Evolutionary conservation across 2,797 vertebrate genomes (phyloP).

Genomic region (Gobionotothen gibberifrons): DNA sequence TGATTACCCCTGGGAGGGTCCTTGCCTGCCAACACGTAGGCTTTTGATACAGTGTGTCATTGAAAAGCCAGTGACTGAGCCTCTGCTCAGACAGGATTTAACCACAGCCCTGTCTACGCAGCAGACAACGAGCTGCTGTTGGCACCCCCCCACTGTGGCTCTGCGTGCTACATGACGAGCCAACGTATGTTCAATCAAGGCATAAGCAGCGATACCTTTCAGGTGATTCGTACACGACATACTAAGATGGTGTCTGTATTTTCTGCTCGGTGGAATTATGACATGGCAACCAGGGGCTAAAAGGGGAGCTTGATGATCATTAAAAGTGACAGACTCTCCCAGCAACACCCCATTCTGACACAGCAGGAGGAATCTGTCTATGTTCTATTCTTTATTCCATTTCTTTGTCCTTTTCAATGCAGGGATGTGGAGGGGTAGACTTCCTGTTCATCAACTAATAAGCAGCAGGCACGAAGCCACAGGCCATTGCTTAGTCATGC

Average conservation of each 20-base stretch:
- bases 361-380: slow-evolving; percentile 12
- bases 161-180: slow-evolving; percentile 41
- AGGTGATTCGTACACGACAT: slow-evolving; percentile 18
- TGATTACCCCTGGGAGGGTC: slow-evolving; percentile 63
- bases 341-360: slow-evolving; percentile 30
- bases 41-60: slow-evolving; percentile 62
- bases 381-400: not conserved
- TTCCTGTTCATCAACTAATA: slow-evolving; percentile 43
- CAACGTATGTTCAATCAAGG: slow-evolving; percentile 23
- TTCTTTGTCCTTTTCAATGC: slow-evolving; percentile 22
- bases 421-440: slow-evolving; percentile 1
- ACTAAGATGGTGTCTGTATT: slow-evolving; percentile 20
- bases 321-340: slow-evolving; percentile 53
- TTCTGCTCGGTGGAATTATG: slow-evolving; percentile 12
- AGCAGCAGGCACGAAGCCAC: slow-evolving; percentile 33
- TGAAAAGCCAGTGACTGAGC: slow-evolving; percentile 61
- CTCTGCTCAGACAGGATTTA: slow-evolving; percentile 63
- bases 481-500: slow-evolving; percentile 25
- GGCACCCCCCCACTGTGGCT: slow-evolving; percentile 35
- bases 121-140: slow-evolving; percentile 61
- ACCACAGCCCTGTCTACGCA: slow-evolving; percentile 51
- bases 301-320: slow-evolving; percentile 47
- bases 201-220: slow-evolving; percentile 11
- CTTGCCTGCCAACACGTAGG: slow-evolving; percentile 61
- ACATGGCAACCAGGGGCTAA: slow-evolving; percentile 18